Base-by-base conservation (phyloP, 2,113 vertebrate genomes). In the Coracopsis vasa region DNA sequence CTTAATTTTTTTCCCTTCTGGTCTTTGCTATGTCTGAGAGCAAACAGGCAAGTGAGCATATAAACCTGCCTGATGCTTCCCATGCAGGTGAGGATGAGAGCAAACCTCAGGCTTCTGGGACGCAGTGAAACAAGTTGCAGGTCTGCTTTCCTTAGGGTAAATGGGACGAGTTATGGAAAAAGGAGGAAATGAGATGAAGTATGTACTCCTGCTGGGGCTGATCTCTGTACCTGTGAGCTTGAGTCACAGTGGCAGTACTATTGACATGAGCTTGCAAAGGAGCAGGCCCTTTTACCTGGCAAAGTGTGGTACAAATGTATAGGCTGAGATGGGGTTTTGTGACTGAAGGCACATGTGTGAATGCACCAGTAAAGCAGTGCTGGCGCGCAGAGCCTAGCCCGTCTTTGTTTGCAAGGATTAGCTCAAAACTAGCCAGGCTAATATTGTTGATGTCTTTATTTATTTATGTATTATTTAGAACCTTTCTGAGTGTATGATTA, bases 341-440 rank as follows among this genome's bases (percentile, higher is more conserved):
- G 8, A 4, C 13, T 16, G 10, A 60, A 60, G 1, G 0, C 15
- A 19, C 2, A 1, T 0, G 2, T 31, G 33, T 0, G 23, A 42
- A 11, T 2, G 42, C 15, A 13, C 53, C 6, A 6, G 65, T 39
- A 53, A 88, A 82, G 25, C 61, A 31, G 51, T 56, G 45, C 70
- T 71, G 39, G 31, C 0, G 0, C 1, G 10, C 5, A 11, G 42
- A 18, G 8, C 5, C 7, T 18, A 39, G 37, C 18, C 25, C 31
- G 8, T 27, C 37, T 45, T 31, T 33, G 19, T 64, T 21, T 31
- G 53, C 31, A 69, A 70, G 31, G 16, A 47, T 58, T 25, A 45
- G 35, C 44, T 89, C 37, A 31, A 33, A 70, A 88, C 14, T 18
- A 95, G 17, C 31, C 23, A 31, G 29, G 44, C 33, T 92, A 48